Conservation (phyloP, 2,888 invertebrate species). For the Cepaea hortensis region DNA sequence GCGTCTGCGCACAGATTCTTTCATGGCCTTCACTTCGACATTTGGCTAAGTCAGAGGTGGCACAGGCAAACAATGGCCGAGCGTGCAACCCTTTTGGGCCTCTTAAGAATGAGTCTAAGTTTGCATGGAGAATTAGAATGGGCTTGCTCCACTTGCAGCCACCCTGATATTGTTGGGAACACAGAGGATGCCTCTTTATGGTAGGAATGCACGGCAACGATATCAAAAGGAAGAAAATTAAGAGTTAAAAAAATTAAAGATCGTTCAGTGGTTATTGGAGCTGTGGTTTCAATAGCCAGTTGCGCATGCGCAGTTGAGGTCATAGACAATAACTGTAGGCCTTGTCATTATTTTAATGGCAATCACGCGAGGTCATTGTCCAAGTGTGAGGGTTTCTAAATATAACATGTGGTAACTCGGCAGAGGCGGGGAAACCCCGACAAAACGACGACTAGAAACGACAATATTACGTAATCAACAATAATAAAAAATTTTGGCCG, state of each 20-base stretch:
- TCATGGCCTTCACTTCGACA: constrained; percentile 35
- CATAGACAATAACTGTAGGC: not conserved
- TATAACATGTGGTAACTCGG: not conserved
- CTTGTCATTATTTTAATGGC: not conserved
- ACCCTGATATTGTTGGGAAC: not conserved
- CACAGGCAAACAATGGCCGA: constrained; percentile 5
- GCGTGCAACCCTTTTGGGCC: not conserved
- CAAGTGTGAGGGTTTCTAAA: not conserved
- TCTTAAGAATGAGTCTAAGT: constrained; percentile 17
- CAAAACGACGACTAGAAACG: no score
- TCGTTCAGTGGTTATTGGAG: not conserved
- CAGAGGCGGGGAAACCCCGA: no score
- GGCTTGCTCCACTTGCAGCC: not conserved
- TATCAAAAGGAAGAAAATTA: not conserved
- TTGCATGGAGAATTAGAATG: constrained; percentile 42
- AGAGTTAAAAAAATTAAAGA: not conserved
- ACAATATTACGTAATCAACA: no score
- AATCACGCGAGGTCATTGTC: not conserved
- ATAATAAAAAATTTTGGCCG: no score
- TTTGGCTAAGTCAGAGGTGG: constrained; percentile 32
- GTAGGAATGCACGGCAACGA: not conserved
- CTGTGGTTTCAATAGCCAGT: not conserved
- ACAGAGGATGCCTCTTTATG: not conserved
- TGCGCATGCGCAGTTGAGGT: not conserved
- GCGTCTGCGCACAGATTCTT: constrained; percentile 29